These are phyloP conservation scores for Eucriotettix oculatus DNA, from an alignment of 2,888 invertebrate genomes.

Conservation along the genomic window DNA sequence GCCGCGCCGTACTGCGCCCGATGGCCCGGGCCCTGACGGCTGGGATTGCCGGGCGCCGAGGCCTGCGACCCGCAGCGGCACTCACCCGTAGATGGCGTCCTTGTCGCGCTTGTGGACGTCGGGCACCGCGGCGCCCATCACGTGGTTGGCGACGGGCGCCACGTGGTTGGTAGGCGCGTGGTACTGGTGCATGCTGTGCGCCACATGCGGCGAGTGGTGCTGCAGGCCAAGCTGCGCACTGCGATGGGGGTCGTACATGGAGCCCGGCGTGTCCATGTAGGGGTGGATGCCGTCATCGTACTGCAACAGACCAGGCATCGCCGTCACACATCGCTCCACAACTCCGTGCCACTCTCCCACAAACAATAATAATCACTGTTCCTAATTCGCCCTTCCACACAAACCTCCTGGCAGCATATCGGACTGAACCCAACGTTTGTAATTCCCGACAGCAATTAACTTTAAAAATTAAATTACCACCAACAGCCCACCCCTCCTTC, in stretches of 20 bases:
- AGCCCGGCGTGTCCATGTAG: constrained; percentile 65
- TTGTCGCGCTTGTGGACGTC: constrained; percentile 95
- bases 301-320: constrained; percentile 32
- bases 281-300: constrained; percentile 89
- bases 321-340: background rate
- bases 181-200: constrained; percentile 26
- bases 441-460: too few relatives aligned
- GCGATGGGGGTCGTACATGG: constrained; percentile 57
- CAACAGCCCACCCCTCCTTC: too few relatives aligned
- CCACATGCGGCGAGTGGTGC: constrained; percentile 67
- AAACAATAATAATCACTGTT: background rate
- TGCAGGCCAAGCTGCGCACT: constrained; percentile 27
- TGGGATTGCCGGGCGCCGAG: background rate
- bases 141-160: constrained; percentile 55
- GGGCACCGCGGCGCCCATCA: constrained; percentile 62
- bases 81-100: constrained; percentile 94
- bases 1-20: too few relatives aligned
- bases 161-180: constrained; percentile 44
- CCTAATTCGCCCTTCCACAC: too few relatives aligned
- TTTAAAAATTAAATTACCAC: too few relatives aligned
- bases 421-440: too few relatives aligned
- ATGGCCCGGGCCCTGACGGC: too few relatives aligned
- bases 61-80: background rate
- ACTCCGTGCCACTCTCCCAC: background rate
- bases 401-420: too few relatives aligned